These are phyloP conservation scores for Tenrec ecaudatus DNA, from an alignment of 2,113 vertebrate genomes.

Conservation along the genomic window DNA sequence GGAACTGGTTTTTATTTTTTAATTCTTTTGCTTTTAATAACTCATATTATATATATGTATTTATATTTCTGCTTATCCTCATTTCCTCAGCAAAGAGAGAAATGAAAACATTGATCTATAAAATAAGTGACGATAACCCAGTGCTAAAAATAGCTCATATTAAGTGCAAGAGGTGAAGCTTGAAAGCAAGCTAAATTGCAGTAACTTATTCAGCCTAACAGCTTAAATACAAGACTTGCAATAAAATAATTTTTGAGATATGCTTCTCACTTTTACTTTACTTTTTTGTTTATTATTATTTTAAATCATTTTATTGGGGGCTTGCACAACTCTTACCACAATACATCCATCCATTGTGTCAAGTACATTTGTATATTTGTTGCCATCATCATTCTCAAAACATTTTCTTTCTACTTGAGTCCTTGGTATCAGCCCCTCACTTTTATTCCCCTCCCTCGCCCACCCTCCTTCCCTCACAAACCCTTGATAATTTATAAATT, in stretches of 20 bases:
- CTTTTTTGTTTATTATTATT: too few relatives aligned
- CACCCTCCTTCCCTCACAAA: too few relatives aligned
- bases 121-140: conserved; percentile 92
- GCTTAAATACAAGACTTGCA: conserved; percentile 95
- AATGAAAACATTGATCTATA: conserved; percentile 88
- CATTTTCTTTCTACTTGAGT: too few relatives aligned
- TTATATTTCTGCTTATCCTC: conserved; percentile 83
- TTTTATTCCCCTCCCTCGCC: too few relatives aligned
- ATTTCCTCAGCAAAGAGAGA: conserved; percentile 83
- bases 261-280: conserved; percentile 83
- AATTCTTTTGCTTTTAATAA: conserved; percentile 79
- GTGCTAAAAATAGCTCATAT: conserved; percentile 91
- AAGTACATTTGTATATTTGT: too few relatives aligned
- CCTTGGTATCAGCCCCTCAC: too few relatives aligned
- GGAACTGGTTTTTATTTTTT: too few relatives aligned
- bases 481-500: too few relatives aligned
- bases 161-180: conserved; percentile 95
- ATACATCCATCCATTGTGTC: too few relatives aligned
- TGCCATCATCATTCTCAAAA: too few relatives aligned
- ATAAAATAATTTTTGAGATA: conserved; percentile 92
- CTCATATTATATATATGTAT: conserved; percentile 72
- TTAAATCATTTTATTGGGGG: too few relatives aligned
- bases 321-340: too few relatives aligned
- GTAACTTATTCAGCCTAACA: conserved; percentile 88
- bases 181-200: conserved; percentile 93